Percentiles rank a stretch among this genome's conserved stretches.
Conservation (phyloP, 1,140 invertebrate genomes). For the Drosophila bocqueti region DNA sequence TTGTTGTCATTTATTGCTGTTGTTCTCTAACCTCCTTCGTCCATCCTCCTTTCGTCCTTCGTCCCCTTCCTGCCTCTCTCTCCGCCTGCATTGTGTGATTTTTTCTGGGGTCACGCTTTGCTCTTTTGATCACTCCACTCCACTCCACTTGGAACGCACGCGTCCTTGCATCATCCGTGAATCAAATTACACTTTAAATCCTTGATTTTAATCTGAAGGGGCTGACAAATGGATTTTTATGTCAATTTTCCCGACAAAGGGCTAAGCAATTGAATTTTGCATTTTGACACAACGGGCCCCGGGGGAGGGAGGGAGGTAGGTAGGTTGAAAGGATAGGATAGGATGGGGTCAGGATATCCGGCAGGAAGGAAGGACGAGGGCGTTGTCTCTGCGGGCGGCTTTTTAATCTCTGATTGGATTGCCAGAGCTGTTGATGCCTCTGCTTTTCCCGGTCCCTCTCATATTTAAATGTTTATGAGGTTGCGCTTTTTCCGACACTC, state of each 20-base stretch:
- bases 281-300: slow-evolving; percentile 66
- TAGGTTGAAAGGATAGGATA: too few relatives aligned
- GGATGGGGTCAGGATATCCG: neutral
- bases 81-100: slow-evolving; percentile 60
- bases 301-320: neutral
- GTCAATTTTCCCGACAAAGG: slow-evolving; percentile 72
- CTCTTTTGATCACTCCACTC: slow-evolving; percentile 67
- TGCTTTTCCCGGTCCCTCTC: slow-evolving; percentile 5
- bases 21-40: slow-evolving; percentile 44
- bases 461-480: slow-evolving; percentile 73
- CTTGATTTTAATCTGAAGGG: slow-evolving; percentile 85
- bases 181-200: slow-evolving; percentile 85
- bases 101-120: slow-evolving; percentile 82
- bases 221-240: slow-evolving; percentile 84
- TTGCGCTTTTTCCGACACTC: slow-evolving; percentile 62
- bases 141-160: slow-evolving; percentile 1
- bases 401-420: slow-evolving; percentile 84
- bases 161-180: slow-evolving; percentile 56
- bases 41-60: slow-evolving; percentile 1
- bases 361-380: slow-evolving; percentile 65
- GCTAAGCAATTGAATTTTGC: slow-evolving; percentile 83
- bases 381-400: slow-evolving; percentile 48
- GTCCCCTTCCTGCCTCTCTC: neutral
- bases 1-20: slow-evolving; percentile 84
- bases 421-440: slow-evolving; percentile 49